Evolutionary conservation across 2,797 vertebrate genomes (phyloP).

Genomic region (Buphagus erythrorhynchus): DNA sequence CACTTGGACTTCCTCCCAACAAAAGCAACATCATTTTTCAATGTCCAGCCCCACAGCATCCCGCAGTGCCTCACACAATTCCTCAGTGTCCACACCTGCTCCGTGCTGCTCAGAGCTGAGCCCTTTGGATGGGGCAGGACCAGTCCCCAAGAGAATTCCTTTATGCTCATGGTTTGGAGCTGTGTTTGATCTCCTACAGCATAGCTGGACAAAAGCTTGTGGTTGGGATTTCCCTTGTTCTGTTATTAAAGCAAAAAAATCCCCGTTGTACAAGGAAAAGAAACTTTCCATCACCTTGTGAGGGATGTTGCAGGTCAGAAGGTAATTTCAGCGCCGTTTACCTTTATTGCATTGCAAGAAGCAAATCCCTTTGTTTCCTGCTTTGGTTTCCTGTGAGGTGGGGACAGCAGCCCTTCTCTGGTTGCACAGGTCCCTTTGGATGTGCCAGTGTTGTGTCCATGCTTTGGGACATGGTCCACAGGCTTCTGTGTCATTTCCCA

Average conservation of each 20-base stretch:
- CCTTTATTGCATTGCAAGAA: neutral
- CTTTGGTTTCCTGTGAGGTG: neutral
- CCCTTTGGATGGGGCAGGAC: neutral
- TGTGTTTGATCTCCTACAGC: neutral
- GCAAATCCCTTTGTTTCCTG: neutral
- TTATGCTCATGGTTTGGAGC: neutral
- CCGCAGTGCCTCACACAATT: neutral
- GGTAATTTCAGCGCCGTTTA: neutral
- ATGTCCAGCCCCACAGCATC: neutral
- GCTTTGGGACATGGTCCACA: neutral
- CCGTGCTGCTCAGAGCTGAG: rapidly evolving
- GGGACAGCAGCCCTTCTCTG: neutral
- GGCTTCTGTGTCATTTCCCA: neutral
- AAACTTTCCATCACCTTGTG: neutral
- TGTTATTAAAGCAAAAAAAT: conserved; percentile 6
- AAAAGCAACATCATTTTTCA: conserved; percentile 47
- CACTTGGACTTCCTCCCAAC: conserved; percentile 52
- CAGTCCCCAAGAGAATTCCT: neutral
- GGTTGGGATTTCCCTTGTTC: conserved; percentile 21
- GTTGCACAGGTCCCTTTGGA: neutral
- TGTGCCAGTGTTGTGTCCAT: neutral
- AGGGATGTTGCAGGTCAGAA: neutral
- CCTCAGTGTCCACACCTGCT: conserved; percentile 43
- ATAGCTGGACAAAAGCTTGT: neutral
- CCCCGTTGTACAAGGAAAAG: neutral